Evolutionary conservation across 2,888 invertebrate species (phyloP).

Genomic region (Tromatobia lineatoria): DNA sequence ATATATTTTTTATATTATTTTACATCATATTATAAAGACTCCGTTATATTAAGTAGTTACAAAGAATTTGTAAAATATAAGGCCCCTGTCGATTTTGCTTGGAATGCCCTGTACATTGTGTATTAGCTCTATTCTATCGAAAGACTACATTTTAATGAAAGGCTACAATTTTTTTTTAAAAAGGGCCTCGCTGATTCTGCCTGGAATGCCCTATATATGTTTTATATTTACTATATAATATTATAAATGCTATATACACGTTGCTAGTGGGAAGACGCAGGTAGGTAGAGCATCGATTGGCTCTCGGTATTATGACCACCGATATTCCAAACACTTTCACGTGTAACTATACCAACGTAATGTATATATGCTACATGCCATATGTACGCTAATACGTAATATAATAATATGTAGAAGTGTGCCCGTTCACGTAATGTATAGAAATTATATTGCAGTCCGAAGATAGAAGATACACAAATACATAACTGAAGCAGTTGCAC

Average conservation of each 20-base stretch:
- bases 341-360: constrained; percentile 24
- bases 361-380: not conserved
- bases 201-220: not conserved
- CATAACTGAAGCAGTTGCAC: constrained; percentile 30
- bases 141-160: no score
- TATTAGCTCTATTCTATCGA: no score
- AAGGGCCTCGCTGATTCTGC: not conserved
- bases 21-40: no score
- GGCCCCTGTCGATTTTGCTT: no score
- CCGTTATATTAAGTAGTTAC: no score
- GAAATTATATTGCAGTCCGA: constrained; percentile 25
- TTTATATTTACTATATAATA: constrained; percentile 45
- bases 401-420: constrained; percentile 41
- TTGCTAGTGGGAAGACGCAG: constrained; percentile 37
- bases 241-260: constrained; percentile 30
- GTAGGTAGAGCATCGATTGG: constrained; percentile 44
- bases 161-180: no score
- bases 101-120: no score
- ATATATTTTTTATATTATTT: no score
- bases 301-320: constrained; percentile 39
- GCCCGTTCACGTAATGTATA: constrained; percentile 41
- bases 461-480: constrained; percentile 25
- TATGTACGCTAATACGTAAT: constrained; percentile 43
- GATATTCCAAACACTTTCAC: constrained; percentile 57
- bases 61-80: no score